Evolutionary conservation across 2,888 invertebrate genomes (phyloP).

Genomic region (Xylophagus ater): DNA sequence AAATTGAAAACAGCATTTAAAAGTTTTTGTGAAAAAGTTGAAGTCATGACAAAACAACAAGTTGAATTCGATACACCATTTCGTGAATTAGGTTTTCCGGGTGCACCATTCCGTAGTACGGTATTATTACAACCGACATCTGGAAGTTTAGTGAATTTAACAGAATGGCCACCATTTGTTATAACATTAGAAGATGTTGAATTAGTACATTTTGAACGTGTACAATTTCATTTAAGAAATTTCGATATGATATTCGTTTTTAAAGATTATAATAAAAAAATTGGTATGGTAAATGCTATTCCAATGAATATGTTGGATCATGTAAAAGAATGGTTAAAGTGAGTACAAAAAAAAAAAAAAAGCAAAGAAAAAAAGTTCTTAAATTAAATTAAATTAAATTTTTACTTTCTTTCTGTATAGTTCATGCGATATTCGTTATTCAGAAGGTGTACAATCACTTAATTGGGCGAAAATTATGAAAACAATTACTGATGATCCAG

Average conservation of each 20-base stretch:
- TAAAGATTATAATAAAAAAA: constrained; percentile 91
- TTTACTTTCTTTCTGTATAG: constrained; percentile 38
- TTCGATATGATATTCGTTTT: constrained; percentile 99
- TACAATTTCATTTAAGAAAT: constrained; percentile 96
- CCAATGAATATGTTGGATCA: constrained; percentile 99
- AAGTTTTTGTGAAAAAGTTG: constrained; percentile 95
- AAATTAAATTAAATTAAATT: neutral
- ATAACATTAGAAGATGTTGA: constrained; percentile 96
- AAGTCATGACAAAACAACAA: constrained; percentile 89
- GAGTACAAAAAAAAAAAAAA: constrained; percentile 34
- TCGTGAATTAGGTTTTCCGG: constrained; percentile 94
- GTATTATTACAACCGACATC: constrained; percentile 95
- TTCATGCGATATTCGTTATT: constrained; percentile 92
- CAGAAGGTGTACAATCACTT: constrained; percentile 95
- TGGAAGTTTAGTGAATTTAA: constrained; percentile 92
- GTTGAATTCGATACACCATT: constrained; percentile 99
- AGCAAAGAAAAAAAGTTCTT: neutral
- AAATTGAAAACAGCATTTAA: constrained; percentile 97
- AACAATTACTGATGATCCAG: constrained; percentile 96
- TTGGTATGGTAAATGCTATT: constrained; percentile 96
- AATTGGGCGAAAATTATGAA: constrained; percentile 99
- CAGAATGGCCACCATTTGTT: constrained; percentile 99
- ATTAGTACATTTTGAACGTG: constrained; percentile 96
- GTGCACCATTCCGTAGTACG: constrained; percentile 93
- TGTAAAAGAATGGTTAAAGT: constrained; percentile 99